phyloP scores from a whole-genome alignment of 2,888 invertebrate species.

The Drosophila paramelanica region DNA sequence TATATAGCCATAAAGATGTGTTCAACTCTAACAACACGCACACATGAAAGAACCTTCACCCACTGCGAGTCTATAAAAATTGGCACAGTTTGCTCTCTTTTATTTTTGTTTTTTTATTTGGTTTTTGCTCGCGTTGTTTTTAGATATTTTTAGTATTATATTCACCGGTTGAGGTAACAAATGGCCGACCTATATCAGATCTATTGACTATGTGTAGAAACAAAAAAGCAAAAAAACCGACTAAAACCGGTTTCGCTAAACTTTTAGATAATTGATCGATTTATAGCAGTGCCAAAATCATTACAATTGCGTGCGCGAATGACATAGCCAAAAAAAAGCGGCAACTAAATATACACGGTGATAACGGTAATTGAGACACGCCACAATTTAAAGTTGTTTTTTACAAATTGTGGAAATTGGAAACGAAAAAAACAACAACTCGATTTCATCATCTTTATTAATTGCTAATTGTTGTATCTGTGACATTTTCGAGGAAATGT shows the following conservation, averaged over 20 bases:
- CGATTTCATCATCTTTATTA: slow-evolving; percentile 59
- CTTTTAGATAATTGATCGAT: slow-evolving; percentile 51
- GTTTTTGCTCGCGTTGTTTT: slow-evolving; percentile 10
- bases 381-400: slow-evolving; percentile 27
- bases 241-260: slow-evolving; percentile 33
- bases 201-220: slow-evolving; percentile 1
- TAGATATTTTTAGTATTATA: slow-evolving; percentile 31
- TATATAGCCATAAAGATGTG: not conserved
- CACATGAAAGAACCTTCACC: slow-evolving; percentile 66
- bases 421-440: slow-evolving; percentile 9
- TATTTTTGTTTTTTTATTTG: not conserved
- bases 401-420: slow-evolving; percentile 36
- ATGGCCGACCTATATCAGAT: slow-evolving; percentile 28
- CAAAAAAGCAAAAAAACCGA: slow-evolving; percentile 10
- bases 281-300: slow-evolving; percentile 37
- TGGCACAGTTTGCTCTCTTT: slow-evolving; percentile 56
- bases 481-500: slow-evolving; percentile 6
- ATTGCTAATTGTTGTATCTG: slow-evolving; percentile 13
- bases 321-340: slow-evolving; percentile 28
- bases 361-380: slow-evolving; percentile 39
- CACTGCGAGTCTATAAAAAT: slow-evolving; percentile 59
- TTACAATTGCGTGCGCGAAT: slow-evolving; percentile 31
- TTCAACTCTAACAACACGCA: slow-evolving; percentile 5
- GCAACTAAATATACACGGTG: slow-evolving; percentile 1
- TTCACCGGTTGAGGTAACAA: slow-evolving; percentile 29